phyloP scores from a whole-genome alignment of 2,888 invertebrate species.

The Pharmacophagus antenor region DNA sequence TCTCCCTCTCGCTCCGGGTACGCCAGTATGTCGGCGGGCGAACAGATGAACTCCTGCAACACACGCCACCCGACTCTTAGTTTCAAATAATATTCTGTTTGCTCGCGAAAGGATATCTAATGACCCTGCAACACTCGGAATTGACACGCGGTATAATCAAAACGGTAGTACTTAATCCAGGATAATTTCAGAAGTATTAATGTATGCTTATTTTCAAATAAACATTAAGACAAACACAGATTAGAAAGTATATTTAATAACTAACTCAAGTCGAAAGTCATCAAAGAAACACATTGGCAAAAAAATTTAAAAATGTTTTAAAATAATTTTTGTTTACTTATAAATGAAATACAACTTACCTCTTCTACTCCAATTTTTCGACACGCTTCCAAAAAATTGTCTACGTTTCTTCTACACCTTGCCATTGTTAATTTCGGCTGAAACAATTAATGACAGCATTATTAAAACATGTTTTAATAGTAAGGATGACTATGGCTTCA shows the following conservation, averaged over 20 bases:
- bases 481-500: no score
- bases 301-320: not conserved
- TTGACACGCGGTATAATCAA: constrained; percentile 38
- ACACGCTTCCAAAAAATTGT: constrained; percentile 97
- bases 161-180: no score
- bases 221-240: not conserved
- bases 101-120: constrained; percentile 64
- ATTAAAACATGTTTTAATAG: not conserved
- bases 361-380: constrained; percentile 96
- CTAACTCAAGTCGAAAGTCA: no score
- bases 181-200: no score
- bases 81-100: constrained; percentile 43
- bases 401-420: constrained; percentile 95
- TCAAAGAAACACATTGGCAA: no score
- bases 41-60: constrained; percentile 86
- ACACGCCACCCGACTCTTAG: constrained; percentile 79
- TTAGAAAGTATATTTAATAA: not conserved
- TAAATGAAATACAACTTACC: constrained; percentile 80
- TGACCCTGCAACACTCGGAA: constrained; percentile 68
- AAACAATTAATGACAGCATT: constrained; percentile 45
- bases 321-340: not conserved
- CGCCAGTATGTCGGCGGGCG: constrained; percentile 82
- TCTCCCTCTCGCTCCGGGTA: constrained; percentile 47
- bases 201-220: no score
- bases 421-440: constrained; percentile 98